Conservation (phyloP, 1,140 invertebrate species). For the Drosophila obscura region DNA sequence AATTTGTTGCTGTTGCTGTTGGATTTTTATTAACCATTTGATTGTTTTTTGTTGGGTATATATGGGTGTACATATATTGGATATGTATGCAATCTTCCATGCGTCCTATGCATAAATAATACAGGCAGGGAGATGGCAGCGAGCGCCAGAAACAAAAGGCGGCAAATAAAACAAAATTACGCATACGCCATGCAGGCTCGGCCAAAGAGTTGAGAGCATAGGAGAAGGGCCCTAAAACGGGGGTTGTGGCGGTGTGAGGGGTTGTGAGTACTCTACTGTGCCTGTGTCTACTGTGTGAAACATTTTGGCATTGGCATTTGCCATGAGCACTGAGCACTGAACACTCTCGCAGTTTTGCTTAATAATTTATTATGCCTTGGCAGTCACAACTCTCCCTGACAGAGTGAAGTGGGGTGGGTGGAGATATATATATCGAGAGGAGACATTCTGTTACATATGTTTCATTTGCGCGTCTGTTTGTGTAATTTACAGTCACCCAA, state of each 20-base stretch:
- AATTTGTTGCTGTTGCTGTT: constrained; percentile 13
- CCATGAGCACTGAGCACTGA: constrained; percentile 67
- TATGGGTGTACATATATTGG: constrained; percentile 45
- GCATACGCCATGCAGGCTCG: constrained; percentile 66
- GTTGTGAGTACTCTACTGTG: constrained; percentile 8
- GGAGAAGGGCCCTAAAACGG: background rate
- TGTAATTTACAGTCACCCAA: constrained; percentile 79
- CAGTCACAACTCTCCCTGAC: constrained; percentile 54
- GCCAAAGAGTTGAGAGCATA: constrained; percentile 13
- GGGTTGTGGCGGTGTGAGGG: too few species aligned
- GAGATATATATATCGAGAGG: constrained; percentile 35
- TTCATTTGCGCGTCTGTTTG: constrained; percentile 77
- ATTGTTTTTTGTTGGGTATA: constrained; percentile 30
- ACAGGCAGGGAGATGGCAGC: constrained; percentile 13
- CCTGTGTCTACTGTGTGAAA: constrained; percentile 62
- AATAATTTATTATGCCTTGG: constrained; percentile 79
- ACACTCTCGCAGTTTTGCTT: constrained; percentile 73
- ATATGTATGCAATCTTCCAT: constrained; percentile 80
- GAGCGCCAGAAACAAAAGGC: constrained; percentile 27
- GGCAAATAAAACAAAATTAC: constrained; percentile 66
- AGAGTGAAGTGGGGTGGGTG: background rate
- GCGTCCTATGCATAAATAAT: constrained; percentile 78
- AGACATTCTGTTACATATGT: constrained; percentile 71
- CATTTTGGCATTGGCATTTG: constrained; percentile 73
- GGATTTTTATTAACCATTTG: constrained; percentile 59